Percentiles rank a stretch among this genome's conserved stretches.
phyloP scores from a whole-genome alignment of 2,888 invertebrate genomes.

The Ptilodon capucinus region DNA sequence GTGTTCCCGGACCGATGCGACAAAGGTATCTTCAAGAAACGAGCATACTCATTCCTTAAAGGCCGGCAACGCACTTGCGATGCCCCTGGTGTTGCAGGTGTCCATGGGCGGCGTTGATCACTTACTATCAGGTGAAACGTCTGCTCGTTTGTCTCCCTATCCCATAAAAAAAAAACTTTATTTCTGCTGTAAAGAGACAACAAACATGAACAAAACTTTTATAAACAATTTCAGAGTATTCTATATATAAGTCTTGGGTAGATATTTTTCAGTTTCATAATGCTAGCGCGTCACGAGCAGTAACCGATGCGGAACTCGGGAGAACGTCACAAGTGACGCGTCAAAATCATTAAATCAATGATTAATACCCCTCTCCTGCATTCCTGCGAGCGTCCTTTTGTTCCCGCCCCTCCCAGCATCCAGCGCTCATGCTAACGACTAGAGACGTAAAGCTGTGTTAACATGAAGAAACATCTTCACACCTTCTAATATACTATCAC shows the following conservation, averaged over 20 bases:
- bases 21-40: no score
- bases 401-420: background rate
- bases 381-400: conserved; percentile 1
- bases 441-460: background rate
- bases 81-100: no score
- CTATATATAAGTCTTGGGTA: background rate
- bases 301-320: background rate
- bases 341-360: conserved; percentile 2
- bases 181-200: no score
- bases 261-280: background rate
- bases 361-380: conserved; percentile 7
- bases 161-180: background rate
- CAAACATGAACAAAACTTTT: no score
- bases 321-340: background rate
- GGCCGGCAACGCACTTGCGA: no score
- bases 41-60: no score
- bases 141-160: no score
- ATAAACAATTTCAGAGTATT: background rate
- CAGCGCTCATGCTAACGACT: background rate
- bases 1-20: no score
- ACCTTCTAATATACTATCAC: no score
- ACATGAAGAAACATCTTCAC: background rate
- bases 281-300: background rate
- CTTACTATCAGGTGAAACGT: no score
- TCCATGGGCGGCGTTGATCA: no score